Base-by-base conservation (phyloP, 2,113 vertebrate species). In the Cynoglossus semilaevis region DNA sequence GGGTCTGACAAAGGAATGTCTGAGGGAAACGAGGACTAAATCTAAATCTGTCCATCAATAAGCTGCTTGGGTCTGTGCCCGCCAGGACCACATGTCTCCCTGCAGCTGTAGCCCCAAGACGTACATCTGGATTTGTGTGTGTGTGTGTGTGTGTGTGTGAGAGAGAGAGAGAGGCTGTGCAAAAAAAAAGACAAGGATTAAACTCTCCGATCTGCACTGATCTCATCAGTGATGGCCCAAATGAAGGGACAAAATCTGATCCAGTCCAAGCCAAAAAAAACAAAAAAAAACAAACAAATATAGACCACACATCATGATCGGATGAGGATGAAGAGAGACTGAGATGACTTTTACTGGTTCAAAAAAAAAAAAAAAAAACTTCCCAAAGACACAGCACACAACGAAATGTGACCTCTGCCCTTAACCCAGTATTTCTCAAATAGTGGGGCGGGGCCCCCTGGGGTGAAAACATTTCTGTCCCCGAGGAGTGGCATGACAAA, bases 201-300 rank as follows among this genome's bases (percentile, higher is more conserved):
- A 79, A 80, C 76, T 78, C 81, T 74, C 69, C 80, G 86, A 86
- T 84, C 83, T 70, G 67, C 76, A 83, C 80, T 82, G 82, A 80
- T 88, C 84, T 85, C 85, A 88, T 86, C 84, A 83, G 78, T 75
- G 58, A 63, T 82, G 82, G 84, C 78, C 80, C 72, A 79, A 85
- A 82, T 83, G 78, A 76, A 80, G 78, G 69, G 57, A 75, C 66
- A 79, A 83, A 83, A 81, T 85, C 71, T 70, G 67, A 79, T 77
- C 76, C 57, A 63, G 38, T 60, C 52, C 64, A 29, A 4, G 22
- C 22, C 6, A 6, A 29, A 29, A 29, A 29, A 29, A n/a, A n/a
- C 37, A 38, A 41, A 11, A 12, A 53, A 63, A 58, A 70, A 75
- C 53, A 67, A 51, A 46, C 63, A 67, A 65, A 48, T 41, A 52